phyloP scores from a whole-genome alignment of 2,113 vertebrate species.

The Gambusia affinis region DNA sequence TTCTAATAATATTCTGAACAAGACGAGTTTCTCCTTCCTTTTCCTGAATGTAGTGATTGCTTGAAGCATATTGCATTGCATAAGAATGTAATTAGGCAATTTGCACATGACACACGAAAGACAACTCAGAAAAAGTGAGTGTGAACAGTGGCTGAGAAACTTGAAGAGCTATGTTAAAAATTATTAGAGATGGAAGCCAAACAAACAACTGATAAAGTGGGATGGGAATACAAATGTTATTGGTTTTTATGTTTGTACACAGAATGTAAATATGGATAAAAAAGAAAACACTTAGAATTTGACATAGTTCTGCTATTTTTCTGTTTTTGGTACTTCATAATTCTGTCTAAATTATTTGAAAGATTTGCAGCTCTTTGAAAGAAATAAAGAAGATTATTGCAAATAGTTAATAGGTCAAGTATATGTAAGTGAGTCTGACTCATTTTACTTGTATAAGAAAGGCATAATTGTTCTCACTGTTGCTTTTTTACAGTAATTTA shows the following conservation, averaged over 20 bases:
- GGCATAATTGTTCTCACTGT: slow-evolving; percentile 2
- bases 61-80: not conserved
- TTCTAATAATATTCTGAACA: slow-evolving; percentile 52
- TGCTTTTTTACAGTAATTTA: not conserved
- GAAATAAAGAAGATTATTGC: slow-evolving; percentile 12
- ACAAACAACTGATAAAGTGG: not conserved
- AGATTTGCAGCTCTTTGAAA: slow-evolving; percentile 24
- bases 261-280: slow-evolving; percentile 1
- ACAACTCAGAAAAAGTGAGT: not conserved
- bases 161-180: not conserved
- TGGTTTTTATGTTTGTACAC: slow-evolving; percentile 14
- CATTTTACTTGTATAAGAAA: slow-evolving; percentile 38
- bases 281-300: slow-evolving; percentile 5
- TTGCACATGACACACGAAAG: slow-evolving; percentile 19
- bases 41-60: not conserved
- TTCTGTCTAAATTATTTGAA: slow-evolving; percentile 22
- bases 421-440: slow-evolving; percentile 1
- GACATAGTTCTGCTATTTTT: slow-evolving; percentile 3
- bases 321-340: slow-evolving; percentile 18
- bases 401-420: slow-evolving; percentile 23
- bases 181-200: not conserved
- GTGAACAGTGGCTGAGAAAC: not conserved
- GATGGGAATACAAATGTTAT: not conserved
- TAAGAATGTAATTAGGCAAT: slow-evolving; percentile 4
- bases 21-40: not conserved